Evolutionary conservation across 2,797 vertebrate species (phyloP).

Genomic region (Pipistrellus pipistrellus): DNA sequence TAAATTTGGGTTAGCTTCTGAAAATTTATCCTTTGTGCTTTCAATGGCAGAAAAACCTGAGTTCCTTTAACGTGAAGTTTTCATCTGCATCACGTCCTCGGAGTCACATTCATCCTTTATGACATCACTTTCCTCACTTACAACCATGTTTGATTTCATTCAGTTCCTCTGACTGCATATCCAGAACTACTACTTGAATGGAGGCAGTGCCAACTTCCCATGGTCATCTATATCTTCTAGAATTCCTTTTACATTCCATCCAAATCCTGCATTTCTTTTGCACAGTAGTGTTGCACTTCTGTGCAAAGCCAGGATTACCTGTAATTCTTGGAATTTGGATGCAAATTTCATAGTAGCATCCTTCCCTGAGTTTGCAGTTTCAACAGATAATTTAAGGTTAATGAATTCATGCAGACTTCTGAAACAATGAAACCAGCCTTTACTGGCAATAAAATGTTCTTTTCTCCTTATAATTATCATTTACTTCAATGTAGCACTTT

Average conservation of each 20-base stretch:
- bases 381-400: background rate
- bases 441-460: background rate
- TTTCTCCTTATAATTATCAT: conserved; percentile 1
- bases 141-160: background rate
- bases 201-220: background rate
- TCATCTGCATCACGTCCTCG: background rate
- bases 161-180: background rate
- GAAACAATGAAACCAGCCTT: background rate
- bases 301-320: background rate
- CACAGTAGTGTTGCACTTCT: background rate
- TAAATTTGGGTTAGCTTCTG: too few species aligned
- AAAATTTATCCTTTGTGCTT: background rate
- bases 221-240: background rate
- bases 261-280: background rate
- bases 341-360: conserved; percentile 11
- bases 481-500: background rate
- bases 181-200: background rate
- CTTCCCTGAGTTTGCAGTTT: background rate
- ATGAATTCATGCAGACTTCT: background rate
- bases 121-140: background rate
- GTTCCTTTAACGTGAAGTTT: background rate
- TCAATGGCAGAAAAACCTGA: background rate
- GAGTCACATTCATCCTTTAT: background rate
- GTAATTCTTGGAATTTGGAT: background rate
- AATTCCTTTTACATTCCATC: background rate